Evolutionary conservation across 2,888 invertebrate genomes (phyloP), one percentile per base, ranked within the genome.

Genomic region (Drosophila setosimentum): DNA sequence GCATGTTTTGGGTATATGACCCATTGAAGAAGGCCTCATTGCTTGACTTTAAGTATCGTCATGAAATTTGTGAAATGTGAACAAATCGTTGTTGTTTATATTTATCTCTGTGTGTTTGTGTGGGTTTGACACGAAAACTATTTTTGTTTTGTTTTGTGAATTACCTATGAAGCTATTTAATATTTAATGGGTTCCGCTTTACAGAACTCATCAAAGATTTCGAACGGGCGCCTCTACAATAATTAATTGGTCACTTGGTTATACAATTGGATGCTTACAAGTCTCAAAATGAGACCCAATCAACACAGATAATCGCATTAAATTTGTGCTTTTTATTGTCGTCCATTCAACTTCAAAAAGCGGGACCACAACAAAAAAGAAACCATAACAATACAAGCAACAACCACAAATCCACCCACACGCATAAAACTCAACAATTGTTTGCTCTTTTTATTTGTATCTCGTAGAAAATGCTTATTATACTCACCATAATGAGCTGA

Each of bases 11-110:
- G 61, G 29, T 58, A 32, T 64, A 50, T 78, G 78, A 80, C 78
- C 78, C 69, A 79, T 80, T 79, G 77, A 80, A 64, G 68, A 72
- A 80, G 49, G 75, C 68, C 61, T 48, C 59, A 68, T 68, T 59
- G 64, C 73, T 13, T 53, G 64, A 59, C 27, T 73, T 64, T 49
- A 51, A 78, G 73, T 64, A 72, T 72, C 45, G 72, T 59, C 51
- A 59, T 60, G 50, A 57, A 64, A 63, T 66, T 65, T 42, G 49
- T 21, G 27, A 53, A 65, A 24, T 66, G 45, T 53, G 58, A 55
- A 40, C 16, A 68, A 68, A 42, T 59, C 45, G 40, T n/a, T 67
- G 48, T 30, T 49, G 54, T 45, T 68, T 58, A 45, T 37, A 27
- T 58, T 18, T 33, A 24, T 55, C 21, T 33, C 2, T 60, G 40